These are phyloP conservation scores for Catostomus latipinnis DNA, from an alignment of 2,797 vertebrate genomes.

Conservation along the genomic window DNA sequence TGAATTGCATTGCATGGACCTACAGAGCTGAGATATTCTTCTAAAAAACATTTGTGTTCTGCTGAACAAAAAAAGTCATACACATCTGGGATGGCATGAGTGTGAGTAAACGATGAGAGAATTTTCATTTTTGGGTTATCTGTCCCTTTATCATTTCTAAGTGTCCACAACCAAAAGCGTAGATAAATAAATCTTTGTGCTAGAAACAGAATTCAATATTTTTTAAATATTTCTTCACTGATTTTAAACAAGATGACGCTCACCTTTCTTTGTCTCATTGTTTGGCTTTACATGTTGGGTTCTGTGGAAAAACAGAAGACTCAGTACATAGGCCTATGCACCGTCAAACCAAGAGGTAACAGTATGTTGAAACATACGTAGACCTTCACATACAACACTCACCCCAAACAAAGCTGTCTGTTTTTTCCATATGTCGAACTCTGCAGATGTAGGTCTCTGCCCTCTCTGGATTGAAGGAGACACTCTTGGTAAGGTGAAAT, in stretches of 20 bases:
- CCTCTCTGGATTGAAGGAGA: constrained; percentile 44
- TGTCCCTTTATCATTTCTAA: no score
- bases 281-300: constrained; percentile 30
- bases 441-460: constrained; percentile 49
- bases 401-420: constrained; percentile 70
- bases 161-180: not conserved
- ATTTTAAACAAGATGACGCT: constrained; percentile 1
- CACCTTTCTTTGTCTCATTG: not conserved
- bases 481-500: constrained; percentile 79
- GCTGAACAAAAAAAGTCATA: no score
- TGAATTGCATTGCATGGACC: no score
- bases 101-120: no score
- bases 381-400: constrained; percentile 42
- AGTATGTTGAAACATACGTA: not conserved
- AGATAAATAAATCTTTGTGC: not conserved
- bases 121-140: no score
- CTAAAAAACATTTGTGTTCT: no score
- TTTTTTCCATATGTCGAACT: constrained; percentile 55
- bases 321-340: not conserved
- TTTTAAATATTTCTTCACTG: not conserved
- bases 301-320: constrained; percentile 1
- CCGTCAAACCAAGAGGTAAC: not conserved
- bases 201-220: not conserved
- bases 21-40: no score
- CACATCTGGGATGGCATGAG: no score